These are phyloP conservation scores for Blennius ocellaris DNA, from an alignment of 2,113 vertebrate species.

Conservation along the genomic window DNA sequence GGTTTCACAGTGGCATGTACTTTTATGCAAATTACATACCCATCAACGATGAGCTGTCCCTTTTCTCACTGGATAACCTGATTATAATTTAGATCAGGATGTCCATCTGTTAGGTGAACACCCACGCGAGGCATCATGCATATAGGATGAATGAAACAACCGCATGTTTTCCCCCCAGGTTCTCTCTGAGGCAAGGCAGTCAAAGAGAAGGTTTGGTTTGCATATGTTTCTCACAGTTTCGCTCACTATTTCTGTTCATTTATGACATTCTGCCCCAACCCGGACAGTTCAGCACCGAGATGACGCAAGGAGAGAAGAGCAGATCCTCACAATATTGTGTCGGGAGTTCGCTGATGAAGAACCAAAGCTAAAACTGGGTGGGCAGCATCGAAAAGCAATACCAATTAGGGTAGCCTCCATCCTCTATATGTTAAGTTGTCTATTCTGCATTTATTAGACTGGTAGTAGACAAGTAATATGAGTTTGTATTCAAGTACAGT, in stretches of 20 bases:
- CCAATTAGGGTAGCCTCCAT: too few species aligned
- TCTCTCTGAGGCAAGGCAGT: slow-evolving; percentile 31
- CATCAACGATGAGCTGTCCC: slow-evolving; percentile 63
- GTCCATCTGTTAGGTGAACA: slow-evolving; percentile 73
- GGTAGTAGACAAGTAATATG: too few species aligned
- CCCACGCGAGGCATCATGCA: slow-evolving; percentile 44
- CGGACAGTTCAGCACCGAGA: slow-evolving; percentile 33
- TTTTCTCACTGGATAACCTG: slow-evolving; percentile 71
- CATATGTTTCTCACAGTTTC: slow-evolving; percentile 25
- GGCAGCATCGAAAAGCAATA: too few species aligned
- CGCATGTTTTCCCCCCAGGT: slow-evolving; percentile 22
- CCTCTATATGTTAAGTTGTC: too few species aligned
- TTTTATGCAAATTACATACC: slow-evolving; percentile 66
- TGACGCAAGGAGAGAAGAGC: slow-evolving; percentile 17
- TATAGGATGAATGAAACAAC: slow-evolving; percentile 41
- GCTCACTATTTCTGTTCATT: slow-evolving; percentile 42
- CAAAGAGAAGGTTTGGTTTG: slow-evolving; percentile 40
- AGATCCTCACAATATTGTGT: background rate
- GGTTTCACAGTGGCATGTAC: slow-evolving; percentile 53
- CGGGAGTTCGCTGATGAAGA: background rate
- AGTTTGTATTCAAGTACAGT: too few species aligned
- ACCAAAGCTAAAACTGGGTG: too few species aligned
- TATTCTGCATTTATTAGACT: too few species aligned
- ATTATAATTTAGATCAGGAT: slow-evolving; percentile 75
- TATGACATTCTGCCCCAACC: slow-evolving; percentile 25